These are phyloP conservation scores for Metacarcinus magister DNA, from an alignment of 2,888 invertebrate genomes.

Conservation along the genomic window DNA sequence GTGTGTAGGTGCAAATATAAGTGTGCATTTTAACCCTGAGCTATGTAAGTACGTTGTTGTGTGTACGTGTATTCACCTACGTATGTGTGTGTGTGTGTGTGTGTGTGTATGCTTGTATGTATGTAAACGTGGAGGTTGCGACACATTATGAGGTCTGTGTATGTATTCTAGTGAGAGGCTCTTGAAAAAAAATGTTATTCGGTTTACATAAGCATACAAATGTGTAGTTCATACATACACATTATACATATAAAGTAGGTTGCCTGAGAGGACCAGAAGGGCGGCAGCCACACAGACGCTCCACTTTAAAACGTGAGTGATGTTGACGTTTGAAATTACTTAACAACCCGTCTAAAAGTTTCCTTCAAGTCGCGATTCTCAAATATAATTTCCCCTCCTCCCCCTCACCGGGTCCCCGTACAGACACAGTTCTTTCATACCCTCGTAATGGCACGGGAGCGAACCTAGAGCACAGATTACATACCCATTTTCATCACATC, in stretches of 20 bases:
- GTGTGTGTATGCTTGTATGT: not conserved
- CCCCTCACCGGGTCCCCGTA: not conserved
- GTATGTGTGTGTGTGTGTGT: not conserved
- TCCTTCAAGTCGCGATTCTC: slow-evolving; percentile 20
- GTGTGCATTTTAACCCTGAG: not conserved
- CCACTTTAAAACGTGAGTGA: slow-evolving; percentile 20
- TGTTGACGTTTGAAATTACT: slow-evolving; percentile 44
- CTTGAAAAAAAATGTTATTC: slow-evolving; percentile 35
- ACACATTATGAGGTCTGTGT: not conserved
- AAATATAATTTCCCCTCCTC: not conserved
- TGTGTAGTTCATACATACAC: slow-evolving; percentile 27
- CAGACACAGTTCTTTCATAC: too few species aligned
- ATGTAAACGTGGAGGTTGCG: not conserved
- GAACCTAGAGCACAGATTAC: not conserved
- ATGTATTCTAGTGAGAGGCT: slow-evolving; percentile 8
- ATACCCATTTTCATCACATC: not conserved
- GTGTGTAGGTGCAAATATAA: not conserved
- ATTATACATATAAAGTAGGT: not conserved
- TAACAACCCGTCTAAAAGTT: not conserved
- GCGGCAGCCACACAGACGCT: not conserved
- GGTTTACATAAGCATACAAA: slow-evolving; percentile 34
- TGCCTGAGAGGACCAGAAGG: not conserved
- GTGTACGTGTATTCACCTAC: not conserved
- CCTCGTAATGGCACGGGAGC: not conserved
- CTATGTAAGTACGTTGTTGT: not conserved